A percentile compares a stretch with the other conserved stretches of the same genome.
Evolutionary conservation across 2,797 vertebrate species (phyloP).

Genomic region (Spatula clypeata): DNA sequence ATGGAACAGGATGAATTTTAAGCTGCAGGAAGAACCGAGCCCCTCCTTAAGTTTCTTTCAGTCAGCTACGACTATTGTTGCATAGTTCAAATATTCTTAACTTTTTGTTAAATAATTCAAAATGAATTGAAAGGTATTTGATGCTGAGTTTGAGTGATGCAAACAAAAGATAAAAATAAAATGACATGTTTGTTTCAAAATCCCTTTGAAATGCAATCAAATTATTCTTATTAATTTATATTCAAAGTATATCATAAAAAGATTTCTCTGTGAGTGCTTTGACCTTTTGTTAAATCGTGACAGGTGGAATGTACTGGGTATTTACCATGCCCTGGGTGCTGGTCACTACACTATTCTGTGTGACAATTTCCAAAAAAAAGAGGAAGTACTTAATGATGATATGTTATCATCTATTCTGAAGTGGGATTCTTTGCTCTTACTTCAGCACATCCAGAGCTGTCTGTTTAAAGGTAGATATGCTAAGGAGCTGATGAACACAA

Average conservation of each 20-base stretch:
- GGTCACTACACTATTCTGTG: not conserved
- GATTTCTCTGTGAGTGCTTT: not conserved
- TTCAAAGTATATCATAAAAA: not conserved
- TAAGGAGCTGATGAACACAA: not conserved
- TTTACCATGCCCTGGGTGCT: not conserved
- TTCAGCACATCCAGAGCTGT: not conserved
- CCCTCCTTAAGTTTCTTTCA: not conserved
- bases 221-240: slow-evolving; percentile 25
- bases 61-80: not conserved
- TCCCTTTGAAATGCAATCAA: not conserved
- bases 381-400: not conserved
- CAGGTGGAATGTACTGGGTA: not conserved
- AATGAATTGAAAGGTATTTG: slow-evolving; percentile 17
- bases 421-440: not conserved
- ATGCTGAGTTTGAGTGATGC: not conserved
- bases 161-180: slow-evolving; percentile 25
- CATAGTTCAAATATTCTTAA: not conserved
- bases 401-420: not conserved
- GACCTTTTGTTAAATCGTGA: not conserved
- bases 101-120: slow-evolving; percentile 15
- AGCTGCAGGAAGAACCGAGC: not conserved
- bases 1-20: not conserved
- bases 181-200: not conserved
- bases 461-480: not conserved
- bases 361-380: not conserved